Evolutionary conservation across 2,888 invertebrate species (phyloP), one percentile per base, ranked within the genome.

Genomic region (Nasonovia ribisnigri): DNA sequence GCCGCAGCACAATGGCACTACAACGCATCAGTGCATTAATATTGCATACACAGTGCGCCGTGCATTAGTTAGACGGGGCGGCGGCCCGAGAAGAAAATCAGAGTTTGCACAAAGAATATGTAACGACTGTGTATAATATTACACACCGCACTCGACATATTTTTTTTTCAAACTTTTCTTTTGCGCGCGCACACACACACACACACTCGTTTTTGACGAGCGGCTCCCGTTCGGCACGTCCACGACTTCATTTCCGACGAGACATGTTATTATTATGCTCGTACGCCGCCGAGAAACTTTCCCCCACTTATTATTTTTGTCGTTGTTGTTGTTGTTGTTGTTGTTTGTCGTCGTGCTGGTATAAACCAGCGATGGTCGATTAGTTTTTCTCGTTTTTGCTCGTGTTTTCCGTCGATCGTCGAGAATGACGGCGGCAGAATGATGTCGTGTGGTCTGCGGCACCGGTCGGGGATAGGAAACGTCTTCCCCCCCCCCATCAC

Each of bases 41-140:
- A 93, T 93, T 93, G 93, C 93, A 86, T 90, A 60, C 60, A 90
- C 86, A 48, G 57, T 51, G 84, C 93, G 93, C 93, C 93, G 93
- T 90, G 86, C 48, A 36, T 48, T 5, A 29, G 36, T 87, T 5
- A 13, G 57, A 26, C 42, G 54, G 16, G 84, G 36, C 67, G 36
- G 46, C 48, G 46, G 26, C 0, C 36, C 13, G 48, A 29, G 43
- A 43, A 86, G 54, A 92, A 51, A 92, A 60, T 86, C 84, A 29
- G 29, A 54, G 26, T 42, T 43, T 42, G 42, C 51, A 42, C 91
- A 51, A 91, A 51, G 42, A 91, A 77, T 90, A 77, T 60, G n/a
- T 89, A 57, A 89, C 29, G n/a, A 57, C 57, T 11, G 46, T 20
- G 20, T 54, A 54, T 54, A 54, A 54, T 54, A 54, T 13, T 51